These are phyloP conservation scores for Micromesistius poutassou DNA, from an alignment of 2,797 vertebrate species.

Conservation along the genomic window DNA sequence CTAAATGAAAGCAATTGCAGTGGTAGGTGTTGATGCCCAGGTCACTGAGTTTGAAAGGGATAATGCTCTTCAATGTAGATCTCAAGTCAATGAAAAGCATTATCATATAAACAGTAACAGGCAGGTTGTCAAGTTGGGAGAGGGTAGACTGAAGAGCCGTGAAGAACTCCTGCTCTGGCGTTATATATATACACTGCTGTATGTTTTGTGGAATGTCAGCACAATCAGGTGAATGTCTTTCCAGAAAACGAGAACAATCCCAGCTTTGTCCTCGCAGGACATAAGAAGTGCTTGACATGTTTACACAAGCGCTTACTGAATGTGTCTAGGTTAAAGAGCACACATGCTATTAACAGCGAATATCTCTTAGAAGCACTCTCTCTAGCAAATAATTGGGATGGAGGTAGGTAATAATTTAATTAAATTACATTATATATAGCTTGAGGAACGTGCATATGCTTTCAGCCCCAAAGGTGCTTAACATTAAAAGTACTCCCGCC, in stretches of 20 bases:
- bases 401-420: neutral
- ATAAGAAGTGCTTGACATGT: neutral
- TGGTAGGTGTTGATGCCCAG: too few relatives aligned
- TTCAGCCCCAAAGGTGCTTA: neutral
- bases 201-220: too few relatives aligned
- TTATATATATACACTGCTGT: too few relatives aligned
- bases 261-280: too few relatives aligned
- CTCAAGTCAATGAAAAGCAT: too few relatives aligned
- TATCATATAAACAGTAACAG: too few relatives aligned
- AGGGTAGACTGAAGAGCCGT: too few relatives aligned
- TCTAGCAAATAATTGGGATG: neutral
- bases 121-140: too few relatives aligned
- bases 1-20: too few relatives aligned
- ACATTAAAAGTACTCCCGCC: neutral
- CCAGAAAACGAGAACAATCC: neutral
- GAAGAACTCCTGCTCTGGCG: too few relatives aligned
- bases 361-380: neutral
- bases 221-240: neutral
- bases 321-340: neutral
- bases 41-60: too few relatives aligned
- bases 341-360: neutral
- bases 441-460: neutral
- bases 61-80: too few relatives aligned
- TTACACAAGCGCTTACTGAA: neutral
- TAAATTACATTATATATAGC: neutral